Percentiles rank a stretch among this genome's conserved stretches.
phyloP scores from a whole-genome alignment of 2,888 invertebrate genomes.

The Rotaria macrura region DNA sequence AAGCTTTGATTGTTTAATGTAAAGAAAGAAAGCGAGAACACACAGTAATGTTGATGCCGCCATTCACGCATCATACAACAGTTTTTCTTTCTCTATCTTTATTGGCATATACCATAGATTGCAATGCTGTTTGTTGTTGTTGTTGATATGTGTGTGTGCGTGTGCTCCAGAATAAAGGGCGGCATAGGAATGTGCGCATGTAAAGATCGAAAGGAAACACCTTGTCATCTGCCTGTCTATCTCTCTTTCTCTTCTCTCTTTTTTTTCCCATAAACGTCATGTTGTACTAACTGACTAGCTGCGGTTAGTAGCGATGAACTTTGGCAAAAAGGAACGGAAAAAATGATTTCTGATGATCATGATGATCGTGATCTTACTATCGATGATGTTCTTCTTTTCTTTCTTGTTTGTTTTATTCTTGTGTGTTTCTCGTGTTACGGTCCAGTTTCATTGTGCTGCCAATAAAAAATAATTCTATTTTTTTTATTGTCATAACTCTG shows the following conservation, averaged over 20 bases:
- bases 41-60: neutral
- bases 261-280: neutral
- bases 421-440: neutral
- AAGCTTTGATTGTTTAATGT: neutral
- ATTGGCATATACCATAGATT: neutral
- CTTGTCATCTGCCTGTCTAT: neutral
- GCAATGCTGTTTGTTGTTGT: neutral
- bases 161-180: neutral
- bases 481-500: neutral
- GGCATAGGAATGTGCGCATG: neutral
- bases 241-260: neutral
- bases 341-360: neutral
- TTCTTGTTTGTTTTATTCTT: neutral
- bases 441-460: neutral
- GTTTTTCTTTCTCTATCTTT: neutral
- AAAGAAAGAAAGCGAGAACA: neutral
- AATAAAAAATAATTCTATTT: neutral
- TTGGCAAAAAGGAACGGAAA: neutral
- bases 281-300: neutral
- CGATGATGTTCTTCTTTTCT: neutral
- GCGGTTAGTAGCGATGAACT: neutral
- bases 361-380: neutral
- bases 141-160: neutral
- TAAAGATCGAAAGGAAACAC: neutral
- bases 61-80: neutral